These are phyloP conservation scores for Diarsia rubi DNA, from an alignment of 2,888 invertebrate genomes.

Conservation along the genomic window DNA sequence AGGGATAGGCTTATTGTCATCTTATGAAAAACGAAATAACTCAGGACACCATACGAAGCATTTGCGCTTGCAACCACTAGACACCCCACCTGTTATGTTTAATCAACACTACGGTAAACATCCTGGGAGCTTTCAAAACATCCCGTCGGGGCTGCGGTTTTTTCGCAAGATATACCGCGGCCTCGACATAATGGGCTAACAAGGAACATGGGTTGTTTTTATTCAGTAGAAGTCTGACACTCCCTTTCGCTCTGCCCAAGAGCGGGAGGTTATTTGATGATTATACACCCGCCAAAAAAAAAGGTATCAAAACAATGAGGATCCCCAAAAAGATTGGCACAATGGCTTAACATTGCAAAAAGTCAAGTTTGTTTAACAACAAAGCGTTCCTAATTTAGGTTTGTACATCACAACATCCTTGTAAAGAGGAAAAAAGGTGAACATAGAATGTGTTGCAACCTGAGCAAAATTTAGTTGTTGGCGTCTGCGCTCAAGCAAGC, in stretches of 20 bases:
- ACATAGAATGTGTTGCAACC: constrained; percentile 78
- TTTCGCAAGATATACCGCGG: no score
- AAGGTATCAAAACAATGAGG: constrained; percentile 45
- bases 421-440: constrained; percentile 69
- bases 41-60: background rate
- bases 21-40: background rate
- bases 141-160: no score
- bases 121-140: constrained; percentile 41
- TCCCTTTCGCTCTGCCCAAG: no score
- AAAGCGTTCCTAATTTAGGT: constrained; percentile 66
- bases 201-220: no score
- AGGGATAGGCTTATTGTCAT: background rate
- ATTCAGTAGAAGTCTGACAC: no score
- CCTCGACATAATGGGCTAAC: no score
- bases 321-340: constrained; percentile 37
- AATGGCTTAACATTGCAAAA: constrained; percentile 42
- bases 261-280: no score
- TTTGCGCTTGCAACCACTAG: background rate
- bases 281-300: no score
- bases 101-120: constrained; percentile 33
- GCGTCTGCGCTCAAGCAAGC: constrained; percentile 86
- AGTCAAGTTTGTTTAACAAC: constrained; percentile 42
- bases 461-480: constrained; percentile 86
- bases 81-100: constrained; percentile 3
- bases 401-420: constrained; percentile 67